Percentiles rank a stretch among this genome's conserved stretches.
phyloP scores from a whole-genome alignment of 2,888 invertebrate genomes.

The Lymantria dispar region DNA sequence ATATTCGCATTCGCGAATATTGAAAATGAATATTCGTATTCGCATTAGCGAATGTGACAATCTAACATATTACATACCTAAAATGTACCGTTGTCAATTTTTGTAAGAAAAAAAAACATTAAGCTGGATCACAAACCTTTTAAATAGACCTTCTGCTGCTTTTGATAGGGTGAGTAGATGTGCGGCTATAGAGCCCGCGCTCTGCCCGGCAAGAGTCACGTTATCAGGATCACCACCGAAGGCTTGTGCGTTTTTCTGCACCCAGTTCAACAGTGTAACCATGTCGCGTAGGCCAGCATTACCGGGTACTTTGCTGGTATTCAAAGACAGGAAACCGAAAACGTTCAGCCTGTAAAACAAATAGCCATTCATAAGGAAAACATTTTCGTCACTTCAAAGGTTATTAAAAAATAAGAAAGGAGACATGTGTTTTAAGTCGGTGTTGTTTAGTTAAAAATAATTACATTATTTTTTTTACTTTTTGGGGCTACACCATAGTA shows the following conservation, averaged over 20 bases:
- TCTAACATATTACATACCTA: no score
- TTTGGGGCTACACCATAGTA: no score
- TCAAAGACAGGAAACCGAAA: constrained; percentile 70
- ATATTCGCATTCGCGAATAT: no score
- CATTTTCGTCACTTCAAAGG: no score
- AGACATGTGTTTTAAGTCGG: no score
- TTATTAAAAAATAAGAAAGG: no score
- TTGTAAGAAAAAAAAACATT: not conserved
- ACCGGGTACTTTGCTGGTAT: constrained; percentile 61
- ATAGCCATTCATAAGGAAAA: no score
- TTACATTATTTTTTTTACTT: no score
- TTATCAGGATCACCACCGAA: constrained; percentile 69
- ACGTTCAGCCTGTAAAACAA: constrained; percentile 58
- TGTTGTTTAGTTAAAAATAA: no score
- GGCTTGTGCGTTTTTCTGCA: constrained; percentile 52
- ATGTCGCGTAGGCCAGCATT: constrained; percentile 72
- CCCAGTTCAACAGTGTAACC: constrained; percentile 67
- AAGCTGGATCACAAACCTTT: constrained; percentile 40
- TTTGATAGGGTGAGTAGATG: constrained; percentile 60
- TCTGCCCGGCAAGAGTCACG: constrained; percentile 70
- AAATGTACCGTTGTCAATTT: not conserved
- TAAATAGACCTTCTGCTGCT: constrained; percentile 58
- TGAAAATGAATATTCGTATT: no score
- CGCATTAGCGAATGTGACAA: no score
- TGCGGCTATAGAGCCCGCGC: constrained; percentile 60